These are phyloP conservation scores for Agrilus mali DNA, from an alignment of 2,888 invertebrate genomes.

Conservation along the genomic window DNA sequence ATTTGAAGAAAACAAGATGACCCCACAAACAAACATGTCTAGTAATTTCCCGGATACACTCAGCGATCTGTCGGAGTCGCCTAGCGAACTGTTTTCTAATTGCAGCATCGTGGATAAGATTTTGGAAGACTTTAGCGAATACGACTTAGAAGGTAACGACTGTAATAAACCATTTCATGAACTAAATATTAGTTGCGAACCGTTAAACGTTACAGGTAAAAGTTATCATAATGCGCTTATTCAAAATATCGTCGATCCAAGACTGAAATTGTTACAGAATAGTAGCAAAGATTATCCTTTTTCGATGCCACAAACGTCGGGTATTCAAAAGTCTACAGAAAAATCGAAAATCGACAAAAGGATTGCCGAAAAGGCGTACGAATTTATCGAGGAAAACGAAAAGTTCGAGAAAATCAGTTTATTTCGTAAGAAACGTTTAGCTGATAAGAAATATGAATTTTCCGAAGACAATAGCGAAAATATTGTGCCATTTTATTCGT, in stretches of 20 bases:
- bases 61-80: conserved; percentile 31
- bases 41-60: conserved; percentile 24
- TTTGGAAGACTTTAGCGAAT: conserved; percentile 34
- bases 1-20: conserved; percentile 19
- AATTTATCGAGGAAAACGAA: conserved; percentile 73
- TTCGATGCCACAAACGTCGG: conserved; percentile 27
- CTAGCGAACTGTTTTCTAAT: conserved; percentile 28
- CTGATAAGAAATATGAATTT: conserved; percentile 87
- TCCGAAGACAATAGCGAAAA: conserved; percentile 63
- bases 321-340: conserved; percentile 21
- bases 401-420: conserved; percentile 79
- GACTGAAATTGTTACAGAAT: conserved; percentile 29
- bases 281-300: conserved; percentile 28
- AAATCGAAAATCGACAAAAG: conserved; percentile 34
- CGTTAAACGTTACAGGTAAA: conserved; percentile 33
- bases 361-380: conserved; percentile 64
- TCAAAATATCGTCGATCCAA: conserved; percentile 31
- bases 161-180: conserved; percentile 35
- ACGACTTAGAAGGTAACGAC: conserved; percentile 33
- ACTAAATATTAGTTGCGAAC: conserved; percentile 35
- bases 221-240: conserved; percentile 33
- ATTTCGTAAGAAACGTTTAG: conserved; percentile 70
- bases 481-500: conserved; percentile 51
- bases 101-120: conserved; percentile 32
- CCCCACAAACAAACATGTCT: conserved; percentile 11